Percentiles rank a stretch among this genome's conserved stretches.
phyloP scores from a whole-genome alignment of 2,888 invertebrate species.

The Pachliopta kotzebuea region DNA sequence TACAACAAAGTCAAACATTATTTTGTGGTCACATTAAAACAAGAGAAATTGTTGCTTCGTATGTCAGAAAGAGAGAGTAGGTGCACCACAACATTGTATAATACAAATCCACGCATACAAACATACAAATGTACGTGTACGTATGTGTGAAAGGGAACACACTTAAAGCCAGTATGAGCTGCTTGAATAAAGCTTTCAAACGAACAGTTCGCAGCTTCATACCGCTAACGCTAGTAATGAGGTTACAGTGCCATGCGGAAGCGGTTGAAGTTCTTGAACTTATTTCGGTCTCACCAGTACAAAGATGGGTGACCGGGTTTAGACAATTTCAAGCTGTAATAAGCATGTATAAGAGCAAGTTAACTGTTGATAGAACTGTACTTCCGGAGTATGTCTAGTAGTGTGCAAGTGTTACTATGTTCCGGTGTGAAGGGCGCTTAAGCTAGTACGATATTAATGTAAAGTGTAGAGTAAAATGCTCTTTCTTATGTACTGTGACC shows the following conservation, averaged over 20 bases:
- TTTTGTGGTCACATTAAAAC: constrained; percentile 17
- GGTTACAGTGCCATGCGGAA: constrained; percentile 21
- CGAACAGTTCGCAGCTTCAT: constrained; percentile 55
- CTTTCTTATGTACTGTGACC: constrained; percentile 20
- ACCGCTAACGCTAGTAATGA: constrained; percentile 39
- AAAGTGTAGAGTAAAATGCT: not conserved
- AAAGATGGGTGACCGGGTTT: too few species aligned
- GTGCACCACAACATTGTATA: constrained; percentile 19
- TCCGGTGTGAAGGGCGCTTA: too few species aligned
- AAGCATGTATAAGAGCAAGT: too few species aligned
- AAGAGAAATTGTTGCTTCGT: constrained; percentile 10
- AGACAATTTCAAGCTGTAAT: too few species aligned
- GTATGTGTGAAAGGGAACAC: constrained; percentile 20
- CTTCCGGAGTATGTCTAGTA: too few species aligned
- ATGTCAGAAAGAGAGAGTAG: constrained; percentile 14
- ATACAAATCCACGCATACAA: constrained; percentile 20
- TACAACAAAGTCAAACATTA: not conserved
- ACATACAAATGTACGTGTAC: constrained; percentile 28
- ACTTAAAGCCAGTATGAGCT: constrained; percentile 32
- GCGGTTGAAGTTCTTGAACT: too few species aligned
- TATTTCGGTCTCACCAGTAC: too few species aligned
- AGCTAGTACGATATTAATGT: not conserved
- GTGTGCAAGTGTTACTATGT: too few species aligned
- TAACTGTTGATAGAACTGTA: too few species aligned
- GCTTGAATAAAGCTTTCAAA: constrained; percentile 59